These are phyloP conservation scores for Eubucco bourcierii DNA, from an alignment of 2,113 vertebrate species.

Conservation along the genomic window DNA sequence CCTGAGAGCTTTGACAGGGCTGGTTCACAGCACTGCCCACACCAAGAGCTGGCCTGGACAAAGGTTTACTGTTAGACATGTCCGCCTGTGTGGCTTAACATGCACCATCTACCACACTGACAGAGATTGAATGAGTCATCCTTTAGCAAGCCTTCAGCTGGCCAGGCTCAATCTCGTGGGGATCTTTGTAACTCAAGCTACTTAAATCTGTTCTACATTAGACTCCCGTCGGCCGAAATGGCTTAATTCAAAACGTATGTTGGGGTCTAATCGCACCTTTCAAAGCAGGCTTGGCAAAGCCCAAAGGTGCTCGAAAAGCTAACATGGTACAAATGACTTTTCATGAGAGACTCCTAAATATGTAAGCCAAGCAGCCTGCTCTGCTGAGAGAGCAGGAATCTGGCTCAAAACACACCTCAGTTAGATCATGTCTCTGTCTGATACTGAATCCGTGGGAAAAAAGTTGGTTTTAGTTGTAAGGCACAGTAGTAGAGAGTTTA, in stretches of 20 bases:
- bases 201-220: conserved; percentile 28
- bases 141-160: conserved; percentile 13
- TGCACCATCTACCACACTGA: background rate
- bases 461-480: background rate
- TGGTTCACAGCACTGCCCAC: background rate
- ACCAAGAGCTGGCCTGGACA: background rate
- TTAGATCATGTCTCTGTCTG: conserved; percentile 45
- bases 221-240: background rate
- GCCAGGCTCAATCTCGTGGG: background rate
- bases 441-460: conserved; percentile 57
- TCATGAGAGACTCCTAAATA: background rate
- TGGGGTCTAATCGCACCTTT: background rate
- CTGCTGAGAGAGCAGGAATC: background rate
- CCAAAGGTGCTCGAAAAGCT: background rate
- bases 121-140: conserved; percentile 40
- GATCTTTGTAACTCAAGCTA: conserved; percentile 7
- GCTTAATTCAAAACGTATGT: background rate
- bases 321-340: background rate
- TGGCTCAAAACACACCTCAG: background rate
- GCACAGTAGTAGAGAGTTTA: background rate
- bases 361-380: background rate
- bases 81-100: background rate
- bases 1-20: background rate
- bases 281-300: background rate
- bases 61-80: background rate